These are phyloP conservation scores for Homalodisca vitripennis DNA, from an alignment of 1,140 invertebrate genomes.

Conservation along the genomic window DNA sequence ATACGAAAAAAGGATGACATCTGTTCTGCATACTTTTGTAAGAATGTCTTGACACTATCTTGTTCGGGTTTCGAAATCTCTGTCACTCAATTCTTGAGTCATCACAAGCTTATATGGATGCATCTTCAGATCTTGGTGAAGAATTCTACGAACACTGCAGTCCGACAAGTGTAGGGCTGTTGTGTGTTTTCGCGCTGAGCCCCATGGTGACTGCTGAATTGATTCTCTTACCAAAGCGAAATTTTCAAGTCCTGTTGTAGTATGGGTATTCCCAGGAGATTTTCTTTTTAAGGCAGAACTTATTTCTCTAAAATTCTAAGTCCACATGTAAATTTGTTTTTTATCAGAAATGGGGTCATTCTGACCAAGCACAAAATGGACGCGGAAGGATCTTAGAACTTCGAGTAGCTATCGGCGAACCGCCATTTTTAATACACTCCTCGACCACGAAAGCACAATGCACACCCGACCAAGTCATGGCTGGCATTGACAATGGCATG, in stretches of 20 bases:
- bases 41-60: conserved; percentile 7
- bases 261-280: conserved; percentile 27
- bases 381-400: conserved; percentile 32
- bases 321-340: conserved; percentile 32
- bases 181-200: conserved; percentile 36
- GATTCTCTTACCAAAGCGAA: conserved; percentile 30
- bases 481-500: conserved; percentile 32
- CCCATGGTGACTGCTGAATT: conserved; percentile 31
- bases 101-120: no score
- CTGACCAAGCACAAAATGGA: conserved; percentile 30
- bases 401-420: conserved; percentile 33
- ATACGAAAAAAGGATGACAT: neutral
- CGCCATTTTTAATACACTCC: conserved; percentile 35
- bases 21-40: neutral
- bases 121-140: no score
- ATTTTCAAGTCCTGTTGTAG: conserved; percentile 33
- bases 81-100: no score
- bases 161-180: conserved; percentile 33
- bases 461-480: conserved; percentile 35
- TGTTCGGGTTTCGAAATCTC: conserved; percentile 26
- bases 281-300: conserved; percentile 37
- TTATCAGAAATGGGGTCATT: conserved; percentile 33
- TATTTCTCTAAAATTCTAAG: conserved; percentile 37
- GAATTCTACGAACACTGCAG: conserved; percentile 32
- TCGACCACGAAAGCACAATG: conserved; percentile 37